Percentiles rank a stretch among this genome's conserved stretches.
These are phyloP conservation scores for Alentia gelatinosa DNA, from an alignment of 2,888 invertebrate genomes.

Conservation along the genomic window DNA sequence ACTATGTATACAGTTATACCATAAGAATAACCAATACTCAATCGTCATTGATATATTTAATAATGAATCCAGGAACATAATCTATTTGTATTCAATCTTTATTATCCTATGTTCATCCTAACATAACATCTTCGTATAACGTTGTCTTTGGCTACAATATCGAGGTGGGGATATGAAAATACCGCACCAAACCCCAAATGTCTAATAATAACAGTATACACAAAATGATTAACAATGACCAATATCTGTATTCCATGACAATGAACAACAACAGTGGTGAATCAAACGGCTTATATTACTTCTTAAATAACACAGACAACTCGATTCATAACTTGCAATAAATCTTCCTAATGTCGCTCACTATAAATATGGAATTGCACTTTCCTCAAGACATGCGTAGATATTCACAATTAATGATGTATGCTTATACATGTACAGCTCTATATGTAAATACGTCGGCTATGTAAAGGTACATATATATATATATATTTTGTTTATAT, in stretches of 20 bases:
- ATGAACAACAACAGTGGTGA: conserved; percentile 48
- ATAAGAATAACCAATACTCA: too few species aligned
- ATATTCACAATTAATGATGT: conserved; percentile 2
- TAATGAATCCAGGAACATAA: too few species aligned
- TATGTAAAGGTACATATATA: neutral
- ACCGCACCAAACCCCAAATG: neutral
- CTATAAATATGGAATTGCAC: conserved; percentile 30
- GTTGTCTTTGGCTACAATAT: neutral
- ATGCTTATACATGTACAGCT: neutral
- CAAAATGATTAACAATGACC: neutral
- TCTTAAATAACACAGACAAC: neutral
- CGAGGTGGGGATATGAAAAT: neutral
- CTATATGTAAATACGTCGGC: neutral
- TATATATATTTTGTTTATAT: neutral
- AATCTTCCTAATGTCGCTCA: neutral
- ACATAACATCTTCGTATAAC: conserved; percentile 9
- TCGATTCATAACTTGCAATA: neutral
- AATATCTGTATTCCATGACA: neutral
- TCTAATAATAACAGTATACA: neutral
- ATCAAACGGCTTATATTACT: neutral
- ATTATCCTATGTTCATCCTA: conserved; percentile 36
- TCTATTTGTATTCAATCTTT: conserved; percentile 9
- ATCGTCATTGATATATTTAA: too few species aligned
- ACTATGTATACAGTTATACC: too few species aligned
- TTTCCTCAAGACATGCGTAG: conserved; percentile 43